Percentiles rank a stretch among this genome's conserved stretches.
phyloP scores from a whole-genome alignment of 1,140 invertebrate species.

The Matsumurasca onukii region DNA sequence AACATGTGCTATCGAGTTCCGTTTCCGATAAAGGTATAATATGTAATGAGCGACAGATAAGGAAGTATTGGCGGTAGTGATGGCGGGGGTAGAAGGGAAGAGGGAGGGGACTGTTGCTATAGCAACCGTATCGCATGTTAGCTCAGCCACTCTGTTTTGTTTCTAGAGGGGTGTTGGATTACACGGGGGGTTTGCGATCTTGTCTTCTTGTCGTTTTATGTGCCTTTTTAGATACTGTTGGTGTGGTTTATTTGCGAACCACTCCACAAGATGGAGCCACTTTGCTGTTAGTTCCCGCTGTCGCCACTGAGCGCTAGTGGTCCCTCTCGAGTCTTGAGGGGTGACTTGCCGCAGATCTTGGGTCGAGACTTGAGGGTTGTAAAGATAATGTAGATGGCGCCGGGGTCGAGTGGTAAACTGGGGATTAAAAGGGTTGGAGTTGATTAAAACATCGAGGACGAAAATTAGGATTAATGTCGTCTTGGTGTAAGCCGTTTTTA shows the following conservation, averaged over 20 bases:
- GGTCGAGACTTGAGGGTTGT: no score
- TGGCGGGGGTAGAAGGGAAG: neutral
- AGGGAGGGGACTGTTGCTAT: constrained; percentile 34
- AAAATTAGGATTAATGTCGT: no score
- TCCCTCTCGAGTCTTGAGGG: neutral
- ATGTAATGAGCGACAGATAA: constrained; percentile 17
- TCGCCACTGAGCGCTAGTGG: neutral
- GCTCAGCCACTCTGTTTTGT: constrained; percentile 31
- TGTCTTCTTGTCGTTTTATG: constrained; percentile 30
- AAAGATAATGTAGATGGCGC: no score
- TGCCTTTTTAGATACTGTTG: constrained; percentile 31
- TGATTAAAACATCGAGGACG: no score
- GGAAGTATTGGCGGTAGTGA: neutral
- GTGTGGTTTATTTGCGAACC: constrained; percentile 24
- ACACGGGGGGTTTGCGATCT: constrained; percentile 30
- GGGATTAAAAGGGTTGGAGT: no score
- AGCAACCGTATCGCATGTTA: constrained; percentile 40
- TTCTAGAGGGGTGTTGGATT: constrained; percentile 22
- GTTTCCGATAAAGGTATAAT: constrained; percentile 17
- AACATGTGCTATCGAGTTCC: constrained; percentile 20
- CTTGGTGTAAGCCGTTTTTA: no score
- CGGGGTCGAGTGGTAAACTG: no score
- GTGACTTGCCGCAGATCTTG: no score
- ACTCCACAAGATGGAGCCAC: constrained; percentile 16
- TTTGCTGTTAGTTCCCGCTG: constrained; percentile 1